Evolutionary conservation across 2,797 vertebrate species (phyloP).

Genomic region (Arremon aurantiirostris): DNA sequence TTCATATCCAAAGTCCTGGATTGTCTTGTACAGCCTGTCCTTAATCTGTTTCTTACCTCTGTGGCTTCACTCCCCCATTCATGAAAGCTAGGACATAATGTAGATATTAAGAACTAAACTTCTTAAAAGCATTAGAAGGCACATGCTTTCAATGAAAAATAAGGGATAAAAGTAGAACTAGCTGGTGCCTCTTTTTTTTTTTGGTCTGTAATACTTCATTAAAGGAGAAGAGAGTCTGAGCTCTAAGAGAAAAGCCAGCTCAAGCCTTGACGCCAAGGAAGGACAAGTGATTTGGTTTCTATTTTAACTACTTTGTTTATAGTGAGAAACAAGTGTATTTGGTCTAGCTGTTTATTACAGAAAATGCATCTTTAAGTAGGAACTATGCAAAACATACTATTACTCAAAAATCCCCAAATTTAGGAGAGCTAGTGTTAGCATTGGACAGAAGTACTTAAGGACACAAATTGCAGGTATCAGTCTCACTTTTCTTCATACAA

Average conservation of each 20-base stretch:
- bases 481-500: neutral
- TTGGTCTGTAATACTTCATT: neutral
- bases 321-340: neutral
- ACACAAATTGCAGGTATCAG: neutral
- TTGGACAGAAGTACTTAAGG: neutral
- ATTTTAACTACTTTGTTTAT: neutral
- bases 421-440: neutral
- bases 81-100: neutral
- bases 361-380: neutral
- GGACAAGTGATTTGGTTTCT: neutral
- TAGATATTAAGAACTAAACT: neutral
- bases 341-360: neutral
- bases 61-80: neutral
- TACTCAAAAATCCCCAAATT: neutral
- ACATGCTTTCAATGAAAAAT: neutral
- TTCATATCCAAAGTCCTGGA: neutral
- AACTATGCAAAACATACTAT: neutral
- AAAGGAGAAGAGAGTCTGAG: neutral
- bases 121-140: neutral
- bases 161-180: neutral
- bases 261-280: neutral
- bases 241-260: neutral
- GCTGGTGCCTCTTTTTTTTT: neutral
- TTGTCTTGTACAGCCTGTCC: neutral
- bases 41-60: neutral